phyloP scores from a whole-genome alignment of 1,140 invertebrate species.

The Matsumurasca onukii region DNA sequence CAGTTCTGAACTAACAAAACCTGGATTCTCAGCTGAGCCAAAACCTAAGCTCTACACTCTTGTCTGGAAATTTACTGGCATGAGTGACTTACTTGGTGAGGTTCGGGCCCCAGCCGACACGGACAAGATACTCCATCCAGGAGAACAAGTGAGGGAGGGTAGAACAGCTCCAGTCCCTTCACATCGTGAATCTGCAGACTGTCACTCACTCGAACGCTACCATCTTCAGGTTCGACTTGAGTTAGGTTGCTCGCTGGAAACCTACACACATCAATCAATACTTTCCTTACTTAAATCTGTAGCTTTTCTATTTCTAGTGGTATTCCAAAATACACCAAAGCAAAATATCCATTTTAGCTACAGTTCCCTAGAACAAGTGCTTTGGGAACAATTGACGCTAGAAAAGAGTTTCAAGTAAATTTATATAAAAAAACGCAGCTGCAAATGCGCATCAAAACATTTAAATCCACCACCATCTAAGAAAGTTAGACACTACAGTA shows the following conservation, averaged over 20 bases:
- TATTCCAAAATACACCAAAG: too few relatives aligned
- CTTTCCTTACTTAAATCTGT: too few relatives aligned
- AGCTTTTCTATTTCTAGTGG: too few relatives aligned
- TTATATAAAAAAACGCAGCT: too few relatives aligned
- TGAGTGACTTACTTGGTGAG: constrained; percentile 65
- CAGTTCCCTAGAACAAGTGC: too few relatives aligned
- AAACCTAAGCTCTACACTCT: neutral
- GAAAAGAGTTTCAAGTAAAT: too few relatives aligned
- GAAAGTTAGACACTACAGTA: too few relatives aligned
- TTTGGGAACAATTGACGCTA: too few relatives aligned
- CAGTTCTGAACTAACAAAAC: neutral
- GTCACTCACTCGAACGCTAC: constrained; percentile 78
- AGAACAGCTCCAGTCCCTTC: constrained; percentile 67
- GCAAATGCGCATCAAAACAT: too few relatives aligned
- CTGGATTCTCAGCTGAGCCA: neutral
- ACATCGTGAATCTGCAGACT: constrained; percentile 64
- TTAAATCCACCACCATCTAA: too few relatives aligned
- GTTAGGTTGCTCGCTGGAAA: constrained; percentile 90
- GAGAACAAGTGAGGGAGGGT: constrained; percentile 73
- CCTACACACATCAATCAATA: constrained; percentile 51
- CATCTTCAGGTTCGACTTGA: constrained; percentile 84
- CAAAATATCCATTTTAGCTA: too few relatives aligned
- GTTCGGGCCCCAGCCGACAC: constrained; percentile 91
- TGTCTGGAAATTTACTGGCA: neutral
- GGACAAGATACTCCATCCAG: constrained; percentile 91